phyloP scores from a whole-genome alignment of 2,888 invertebrate species.

The Caenorhabditis afra region DNA sequence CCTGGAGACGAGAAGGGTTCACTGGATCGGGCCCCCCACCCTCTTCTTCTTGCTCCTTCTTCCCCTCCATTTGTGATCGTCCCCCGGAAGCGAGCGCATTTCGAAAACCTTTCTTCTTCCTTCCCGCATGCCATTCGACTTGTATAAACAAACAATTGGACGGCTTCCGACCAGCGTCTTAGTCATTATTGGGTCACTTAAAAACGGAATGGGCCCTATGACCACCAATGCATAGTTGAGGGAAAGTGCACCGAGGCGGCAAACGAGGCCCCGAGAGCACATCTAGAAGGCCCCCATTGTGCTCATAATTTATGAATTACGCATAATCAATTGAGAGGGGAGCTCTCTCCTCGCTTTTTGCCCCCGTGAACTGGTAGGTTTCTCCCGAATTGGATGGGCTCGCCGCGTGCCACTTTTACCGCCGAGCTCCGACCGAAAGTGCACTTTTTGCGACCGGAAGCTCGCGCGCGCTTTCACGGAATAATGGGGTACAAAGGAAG shows the following conservation, averaged over 20 bases:
- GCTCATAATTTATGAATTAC: constrained; percentile 55
- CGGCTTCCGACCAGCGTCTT: constrained; percentile 40
- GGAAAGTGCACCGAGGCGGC: constrained; percentile 31
- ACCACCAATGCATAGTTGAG: constrained; percentile 45
- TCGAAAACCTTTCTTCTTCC: constrained; percentile 38
- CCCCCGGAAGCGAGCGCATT: constrained; percentile 4
- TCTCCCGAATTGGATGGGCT: constrained; percentile 10
- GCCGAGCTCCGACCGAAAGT: neutral
- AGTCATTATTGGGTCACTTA: constrained; percentile 56
- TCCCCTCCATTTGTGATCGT: neutral
- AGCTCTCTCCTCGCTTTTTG: neutral
- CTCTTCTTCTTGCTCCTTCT: too few species aligned
- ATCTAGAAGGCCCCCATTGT: constrained; percentile 6
- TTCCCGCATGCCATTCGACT: constrained; percentile 50
- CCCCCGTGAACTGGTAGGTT: constrained; percentile 28
- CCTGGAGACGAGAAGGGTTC: constrained; percentile 8
- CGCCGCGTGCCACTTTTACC: constrained; percentile 1
- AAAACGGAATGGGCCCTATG: constrained; percentile 33
- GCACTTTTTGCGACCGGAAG: constrained; percentile 43
- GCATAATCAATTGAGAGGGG: constrained; percentile 44
- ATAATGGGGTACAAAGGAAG: constrained; percentile 30
- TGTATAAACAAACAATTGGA: constrained; percentile 58
- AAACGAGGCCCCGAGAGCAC: neutral
- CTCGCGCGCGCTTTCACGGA: constrained; percentile 21
- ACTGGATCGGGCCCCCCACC: too few species aligned